Percentiles rank a stretch among this genome's conserved stretches.
Conservation (phyloP, 2,888 invertebrate species). For the Heliconius cydno region DNA sequence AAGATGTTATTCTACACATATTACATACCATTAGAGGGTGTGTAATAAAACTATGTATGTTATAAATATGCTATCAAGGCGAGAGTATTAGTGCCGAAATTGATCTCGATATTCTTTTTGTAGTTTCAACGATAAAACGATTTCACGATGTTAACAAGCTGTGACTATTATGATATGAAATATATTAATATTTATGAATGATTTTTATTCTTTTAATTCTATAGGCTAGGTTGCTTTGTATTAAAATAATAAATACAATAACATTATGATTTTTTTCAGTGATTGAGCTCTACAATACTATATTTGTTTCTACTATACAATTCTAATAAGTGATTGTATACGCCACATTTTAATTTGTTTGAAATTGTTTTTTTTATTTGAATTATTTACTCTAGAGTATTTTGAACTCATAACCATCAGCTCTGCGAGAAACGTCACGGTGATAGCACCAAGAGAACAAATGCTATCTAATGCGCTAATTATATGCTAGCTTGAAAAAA, state of each 20-base stretch:
- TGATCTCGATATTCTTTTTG: background rate
- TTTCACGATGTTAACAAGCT: background rate
- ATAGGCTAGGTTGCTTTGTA: background rate
- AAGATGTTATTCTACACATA: background rate
- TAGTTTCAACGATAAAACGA: constrained; percentile 8
- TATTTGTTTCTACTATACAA: background rate
- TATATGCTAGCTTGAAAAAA: no score
- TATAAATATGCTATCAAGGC: background rate
- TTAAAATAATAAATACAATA: background rate
- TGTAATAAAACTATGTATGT: background rate
- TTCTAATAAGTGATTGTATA: no score
- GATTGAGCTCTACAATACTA: no score
- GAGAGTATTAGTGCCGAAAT: background rate
- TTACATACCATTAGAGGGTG: background rate
- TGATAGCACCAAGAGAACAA: background rate
- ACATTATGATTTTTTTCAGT: background rate
- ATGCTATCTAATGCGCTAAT: no score
- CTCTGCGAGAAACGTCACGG: background rate
- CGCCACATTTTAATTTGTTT: background rate
- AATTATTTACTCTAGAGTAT: background rate
- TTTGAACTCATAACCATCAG: background rate
- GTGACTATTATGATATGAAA: background rate
- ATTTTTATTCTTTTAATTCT: background rate
- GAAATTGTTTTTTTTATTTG: background rate
- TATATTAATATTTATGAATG: constrained; percentile 10